Evolutionary conservation across 1,140 invertebrate genomes (phyloP).

Genomic region (Lordiphosa clarofinis): DNA sequence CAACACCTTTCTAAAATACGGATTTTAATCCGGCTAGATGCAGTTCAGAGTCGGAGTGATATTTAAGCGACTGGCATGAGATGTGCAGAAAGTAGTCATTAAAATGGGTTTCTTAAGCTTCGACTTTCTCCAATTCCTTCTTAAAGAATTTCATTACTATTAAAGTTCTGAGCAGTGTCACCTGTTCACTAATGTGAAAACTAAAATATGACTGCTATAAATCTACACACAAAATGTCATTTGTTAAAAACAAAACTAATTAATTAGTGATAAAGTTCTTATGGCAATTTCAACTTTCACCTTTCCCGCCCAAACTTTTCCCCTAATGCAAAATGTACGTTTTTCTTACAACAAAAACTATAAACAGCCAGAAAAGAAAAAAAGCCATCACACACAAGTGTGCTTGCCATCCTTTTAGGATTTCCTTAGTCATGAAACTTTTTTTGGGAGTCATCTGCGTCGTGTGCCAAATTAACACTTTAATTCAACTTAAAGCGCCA

Average conservation of each 20-base stretch:
- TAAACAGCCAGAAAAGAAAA: constrained; percentile 24
- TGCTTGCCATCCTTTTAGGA: background rate
- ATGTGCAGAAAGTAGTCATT: no score
- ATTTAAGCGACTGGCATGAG: no score
- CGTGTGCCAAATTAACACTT: constrained; percentile 34
- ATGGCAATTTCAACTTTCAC: constrained; percentile 24
- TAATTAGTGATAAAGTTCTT: constrained; percentile 39
- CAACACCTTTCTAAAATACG: no score
- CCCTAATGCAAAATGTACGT: constrained; percentile 32
- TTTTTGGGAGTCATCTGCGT: constrained; percentile 5
- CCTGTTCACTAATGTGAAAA: constrained; percentile 1
- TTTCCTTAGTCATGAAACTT: background rate
- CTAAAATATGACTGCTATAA: background rate
- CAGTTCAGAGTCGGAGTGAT: no score
- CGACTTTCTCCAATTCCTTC: no score
- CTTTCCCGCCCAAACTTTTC: constrained; percentile 22
- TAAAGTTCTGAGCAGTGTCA: background rate
- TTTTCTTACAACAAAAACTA: constrained; percentile 22
- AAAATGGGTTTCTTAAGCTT: no score
- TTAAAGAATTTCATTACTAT: background rate
- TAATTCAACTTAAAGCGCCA: constrained; percentile 28
- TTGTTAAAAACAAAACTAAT: constrained; percentile 27
- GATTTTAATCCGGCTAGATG: no score
- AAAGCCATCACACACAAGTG: no score
- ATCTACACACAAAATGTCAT: background rate